Conservation (phyloP, 2,113 vertebrate genomes). For the Carassius carassius region DNA sequence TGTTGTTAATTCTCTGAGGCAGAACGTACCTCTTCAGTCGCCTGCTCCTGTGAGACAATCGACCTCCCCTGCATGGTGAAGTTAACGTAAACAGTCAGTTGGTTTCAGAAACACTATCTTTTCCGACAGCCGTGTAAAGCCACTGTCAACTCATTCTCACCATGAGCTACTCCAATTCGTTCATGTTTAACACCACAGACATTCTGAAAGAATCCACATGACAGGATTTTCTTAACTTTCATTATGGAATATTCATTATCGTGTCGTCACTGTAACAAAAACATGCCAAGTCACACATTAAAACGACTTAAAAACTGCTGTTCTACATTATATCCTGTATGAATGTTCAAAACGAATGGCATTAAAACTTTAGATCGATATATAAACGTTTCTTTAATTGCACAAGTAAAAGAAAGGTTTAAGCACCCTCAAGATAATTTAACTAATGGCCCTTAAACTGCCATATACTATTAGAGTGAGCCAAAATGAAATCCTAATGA, state of each 20-base stretch:
- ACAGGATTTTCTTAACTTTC: not conserved
- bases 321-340: not conserved
- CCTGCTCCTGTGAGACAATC: not conserved
- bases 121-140: conserved; percentile 27
- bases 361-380: not conserved
- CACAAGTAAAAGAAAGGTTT: not conserved
- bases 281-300: not conserved
- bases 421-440: not conserved
- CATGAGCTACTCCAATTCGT: conserved; percentile 27
- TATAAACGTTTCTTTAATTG: not conserved
- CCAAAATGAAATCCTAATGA: not conserved
- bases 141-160: conserved; percentile 16
- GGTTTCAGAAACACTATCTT: conserved; percentile 4
- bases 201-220: not conserved
- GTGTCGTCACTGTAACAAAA: not conserved
- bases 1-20: conserved; percentile 21
- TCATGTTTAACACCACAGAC: not conserved
- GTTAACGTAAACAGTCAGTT: conserved; percentile 17
- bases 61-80: not conserved
- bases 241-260: not conserved
- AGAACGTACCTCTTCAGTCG: not conserved
- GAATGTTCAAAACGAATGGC: not conserved
- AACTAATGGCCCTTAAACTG: not conserved
- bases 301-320: not conserved
- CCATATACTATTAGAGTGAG: not conserved